Evolutionary conservation across 2,888 invertebrate genomes (phyloP).

Genomic region (Mamestra brassicae): DNA sequence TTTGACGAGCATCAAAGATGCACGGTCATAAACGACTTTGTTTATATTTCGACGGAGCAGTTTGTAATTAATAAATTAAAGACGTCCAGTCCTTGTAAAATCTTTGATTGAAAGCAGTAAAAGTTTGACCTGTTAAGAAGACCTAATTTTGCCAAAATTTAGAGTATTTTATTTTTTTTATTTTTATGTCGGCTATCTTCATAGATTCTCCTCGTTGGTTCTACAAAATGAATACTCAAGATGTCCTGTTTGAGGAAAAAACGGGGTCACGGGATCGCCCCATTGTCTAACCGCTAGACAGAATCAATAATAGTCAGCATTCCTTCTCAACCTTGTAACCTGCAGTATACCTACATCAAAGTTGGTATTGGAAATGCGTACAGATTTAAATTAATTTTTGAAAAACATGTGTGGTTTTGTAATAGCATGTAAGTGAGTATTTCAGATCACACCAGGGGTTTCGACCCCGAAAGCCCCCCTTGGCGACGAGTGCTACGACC

Average conservation of each 20-base stretch:
- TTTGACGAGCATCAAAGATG: constrained; percentile 55
- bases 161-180: not conserved
- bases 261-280: not conserved
- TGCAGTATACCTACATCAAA: not conserved
- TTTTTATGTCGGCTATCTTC: not conserved
- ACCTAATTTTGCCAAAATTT: not conserved
- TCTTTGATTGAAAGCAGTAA: not conserved
- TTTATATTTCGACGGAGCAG: constrained; percentile 44
- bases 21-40: constrained; percentile 49
- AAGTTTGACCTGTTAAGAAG: not conserved
- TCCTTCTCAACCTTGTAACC: too few species aligned
- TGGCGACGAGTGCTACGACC: constrained; percentile 45
- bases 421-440: not conserved
- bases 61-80: constrained; percentile 34
- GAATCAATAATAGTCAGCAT: not conserved
- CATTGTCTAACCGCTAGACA: not conserved
- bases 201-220: not conserved
- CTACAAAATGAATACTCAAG: not conserved
- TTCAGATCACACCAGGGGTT: constrained; percentile 36
- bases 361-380: not conserved
- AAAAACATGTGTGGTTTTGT: not conserved
- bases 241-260: not conserved
- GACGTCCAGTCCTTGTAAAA: constrained; percentile 3
- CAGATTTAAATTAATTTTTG: not conserved
- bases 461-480: constrained; percentile 18